Percentiles rank a stretch among this genome's conserved stretches.
Evolutionary conservation across 2,888 invertebrate species (phyloP).

Genomic region (Augiades crinisus): DNA sequence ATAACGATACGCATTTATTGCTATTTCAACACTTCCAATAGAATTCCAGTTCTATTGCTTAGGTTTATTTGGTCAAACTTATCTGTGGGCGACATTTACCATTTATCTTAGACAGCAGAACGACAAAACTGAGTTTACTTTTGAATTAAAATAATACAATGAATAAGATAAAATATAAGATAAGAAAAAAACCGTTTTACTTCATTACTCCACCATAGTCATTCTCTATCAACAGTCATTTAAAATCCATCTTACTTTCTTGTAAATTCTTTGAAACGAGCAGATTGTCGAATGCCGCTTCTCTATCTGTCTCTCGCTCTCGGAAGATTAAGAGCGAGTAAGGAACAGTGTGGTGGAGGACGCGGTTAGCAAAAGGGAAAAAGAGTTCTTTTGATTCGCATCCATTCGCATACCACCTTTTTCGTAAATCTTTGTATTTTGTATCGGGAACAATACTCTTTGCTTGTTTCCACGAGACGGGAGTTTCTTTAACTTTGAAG

Average conservation of each 20-base stretch:
- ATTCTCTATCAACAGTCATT: slow-evolving; percentile 12
- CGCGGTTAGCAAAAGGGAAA: slow-evolving; percentile 5
- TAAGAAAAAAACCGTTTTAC: too few species aligned
- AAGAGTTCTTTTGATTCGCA: slow-evolving; percentile 12
- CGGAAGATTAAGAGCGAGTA: background rate
- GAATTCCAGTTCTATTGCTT: too few species aligned
- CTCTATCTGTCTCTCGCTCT: background rate
- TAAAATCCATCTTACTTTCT: slow-evolving; percentile 9
- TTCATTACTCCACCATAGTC: too few species aligned
- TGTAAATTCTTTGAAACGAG: slow-evolving; percentile 9
- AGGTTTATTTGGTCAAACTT: too few species aligned
- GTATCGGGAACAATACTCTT: slow-evolving; percentile 25
- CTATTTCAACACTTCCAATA: too few species aligned
- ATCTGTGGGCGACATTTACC: too few species aligned
- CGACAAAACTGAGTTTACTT: too few species aligned
- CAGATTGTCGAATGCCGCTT: slow-evolving; percentile 1
- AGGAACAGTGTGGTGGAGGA: background rate
- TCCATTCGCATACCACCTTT: slow-evolving; percentile 16
- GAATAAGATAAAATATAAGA: too few species aligned
- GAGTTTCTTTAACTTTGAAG: slow-evolving; percentile 1
- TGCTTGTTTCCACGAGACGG: slow-evolving; percentile 16
- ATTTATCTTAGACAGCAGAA: too few species aligned
- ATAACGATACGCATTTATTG: too few species aligned
- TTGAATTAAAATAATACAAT: too few species aligned
- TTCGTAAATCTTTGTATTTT: slow-evolving; percentile 18